Percentiles rank a stretch among this genome's conserved stretches.
Conservation (phyloP, 2,888 invertebrate species). For the Caenorhabditis sinica region DNA sequence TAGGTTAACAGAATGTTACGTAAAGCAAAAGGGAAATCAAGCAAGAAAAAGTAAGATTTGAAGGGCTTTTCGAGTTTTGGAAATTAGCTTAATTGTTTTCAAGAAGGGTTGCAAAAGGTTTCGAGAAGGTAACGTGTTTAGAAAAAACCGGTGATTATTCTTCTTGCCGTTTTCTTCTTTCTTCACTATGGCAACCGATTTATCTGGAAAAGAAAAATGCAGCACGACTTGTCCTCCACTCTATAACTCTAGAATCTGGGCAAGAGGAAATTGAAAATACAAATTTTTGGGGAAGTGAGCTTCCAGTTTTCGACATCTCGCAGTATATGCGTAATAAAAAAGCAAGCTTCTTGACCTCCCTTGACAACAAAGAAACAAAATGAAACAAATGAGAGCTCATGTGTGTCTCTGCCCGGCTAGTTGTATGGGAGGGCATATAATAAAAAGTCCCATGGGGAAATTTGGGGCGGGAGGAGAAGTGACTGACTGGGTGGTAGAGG, state of each 20-base stretch:
- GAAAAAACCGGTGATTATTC: background rate
- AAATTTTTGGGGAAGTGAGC: background rate
- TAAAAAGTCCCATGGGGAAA: slow-evolving; percentile 56
- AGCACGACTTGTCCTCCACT: slow-evolving; percentile 1
- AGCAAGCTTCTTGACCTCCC: background rate
- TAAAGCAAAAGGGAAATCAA: background rate
- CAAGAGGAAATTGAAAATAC: background rate
- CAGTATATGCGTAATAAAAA: background rate
- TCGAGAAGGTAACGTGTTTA: background rate
- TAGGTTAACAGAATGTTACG: no score
- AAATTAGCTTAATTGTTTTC: background rate
- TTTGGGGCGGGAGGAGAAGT: slow-evolving; percentile 36
- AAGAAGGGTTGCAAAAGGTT: background rate
- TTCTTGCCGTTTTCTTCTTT: slow-evolving; percentile 3
- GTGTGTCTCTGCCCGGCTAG: background rate
- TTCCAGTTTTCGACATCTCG: no score
- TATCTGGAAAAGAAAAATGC: background rate
- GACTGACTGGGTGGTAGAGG: slow-evolving; percentile 59
- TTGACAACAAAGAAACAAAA: slow-evolving; percentile 41
- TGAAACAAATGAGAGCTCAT: slow-evolving; percentile 24
- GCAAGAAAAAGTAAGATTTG: no score
- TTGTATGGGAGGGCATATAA: slow-evolving; percentile 29
- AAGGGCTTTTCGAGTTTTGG: background rate
- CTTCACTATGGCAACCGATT: slow-evolving; percentile 26
- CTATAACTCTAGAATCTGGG: background rate